Evolutionary conservation across 2,797 vertebrate genomes (phyloP).

Genomic region (Silurus lanzhouensis): DNA sequence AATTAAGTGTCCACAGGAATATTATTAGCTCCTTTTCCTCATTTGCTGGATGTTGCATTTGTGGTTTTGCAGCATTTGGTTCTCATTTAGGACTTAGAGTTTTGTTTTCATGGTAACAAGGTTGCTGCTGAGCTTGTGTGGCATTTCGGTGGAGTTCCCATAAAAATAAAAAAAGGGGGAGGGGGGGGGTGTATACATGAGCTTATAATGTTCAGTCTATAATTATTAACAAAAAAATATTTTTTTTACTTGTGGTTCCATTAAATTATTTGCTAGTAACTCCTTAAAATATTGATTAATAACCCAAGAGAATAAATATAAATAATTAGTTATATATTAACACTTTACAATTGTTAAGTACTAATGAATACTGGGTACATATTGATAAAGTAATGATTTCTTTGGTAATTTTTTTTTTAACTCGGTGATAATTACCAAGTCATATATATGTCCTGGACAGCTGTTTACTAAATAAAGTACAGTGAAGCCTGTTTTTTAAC

Average conservation of each 20-base stretch:
- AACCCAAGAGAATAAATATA: neutral
- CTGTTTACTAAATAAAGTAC: neutral
- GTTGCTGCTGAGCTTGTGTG: slow-evolving; percentile 24
- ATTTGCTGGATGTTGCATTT: slow-evolving; percentile 17
- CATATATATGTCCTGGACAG: neutral
- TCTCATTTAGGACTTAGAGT: slow-evolving; percentile 10
- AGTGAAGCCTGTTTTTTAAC: neutral
- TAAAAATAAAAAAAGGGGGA: neutral
- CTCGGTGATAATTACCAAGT: neutral
- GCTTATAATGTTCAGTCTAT: neutral
- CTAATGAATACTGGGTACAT: neutral
- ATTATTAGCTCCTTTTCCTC: slow-evolving; percentile 47
- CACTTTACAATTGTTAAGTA: neutral
- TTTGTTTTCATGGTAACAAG: slow-evolving; percentile 18
- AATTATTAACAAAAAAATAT: neutral
- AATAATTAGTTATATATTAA: neutral
- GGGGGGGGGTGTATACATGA: neutral
- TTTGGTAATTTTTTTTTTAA: too few relatives aligned
- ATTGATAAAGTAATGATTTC: neutral
- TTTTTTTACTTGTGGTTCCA: neutral
- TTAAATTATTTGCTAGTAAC: neutral
- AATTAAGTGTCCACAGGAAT: neutral
- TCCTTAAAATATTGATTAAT: neutral
- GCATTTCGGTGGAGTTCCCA: neutral
- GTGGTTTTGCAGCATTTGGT: slow-evolving; percentile 15